Evolutionary conservation across 2,113 vertebrate species (phyloP).

Genomic region (Pyrgilauda ruficollis): DNA sequence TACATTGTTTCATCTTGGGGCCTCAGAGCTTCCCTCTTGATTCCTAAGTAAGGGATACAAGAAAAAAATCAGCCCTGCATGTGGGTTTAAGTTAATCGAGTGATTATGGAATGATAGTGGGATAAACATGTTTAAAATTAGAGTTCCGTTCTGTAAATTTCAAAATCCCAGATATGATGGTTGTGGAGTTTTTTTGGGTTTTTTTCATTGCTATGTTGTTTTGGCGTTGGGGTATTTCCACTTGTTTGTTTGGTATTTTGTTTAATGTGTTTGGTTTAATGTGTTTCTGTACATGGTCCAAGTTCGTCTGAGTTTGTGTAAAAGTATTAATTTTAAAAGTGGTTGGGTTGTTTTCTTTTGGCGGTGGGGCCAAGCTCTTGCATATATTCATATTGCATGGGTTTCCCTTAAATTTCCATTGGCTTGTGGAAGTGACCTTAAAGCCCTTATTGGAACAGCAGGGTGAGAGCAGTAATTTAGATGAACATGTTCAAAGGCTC

Average conservation of each 20-base stretch:
- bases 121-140: neutral
- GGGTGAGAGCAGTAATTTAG: neutral
- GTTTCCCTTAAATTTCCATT: neutral
- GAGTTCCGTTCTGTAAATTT: neutral
- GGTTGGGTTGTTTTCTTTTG: neutral
- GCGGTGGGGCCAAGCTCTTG: neutral
- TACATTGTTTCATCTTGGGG: neutral
- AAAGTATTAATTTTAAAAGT: neutral
- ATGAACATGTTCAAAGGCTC: neutral
- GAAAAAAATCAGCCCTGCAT: neutral
- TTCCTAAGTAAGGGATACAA: neutral
- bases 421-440: neutral
- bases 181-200: rapidly evolving
- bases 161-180: neutral
- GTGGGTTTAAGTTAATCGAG: neutral
- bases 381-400: rapidly evolving
- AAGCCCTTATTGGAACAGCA: neutral
- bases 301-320: rapidly evolving
- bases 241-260: neutral
- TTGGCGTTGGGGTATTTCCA: neutral
- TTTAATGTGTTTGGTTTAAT: neutral
- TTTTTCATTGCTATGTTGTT: neutral
- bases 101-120: neutral
- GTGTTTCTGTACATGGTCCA: neutral
- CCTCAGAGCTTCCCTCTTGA: neutral